Evolutionary conservation across 1,140 invertebrate species (phyloP).

Genomic region (Pseudomyrmex gracilis): DNA sequence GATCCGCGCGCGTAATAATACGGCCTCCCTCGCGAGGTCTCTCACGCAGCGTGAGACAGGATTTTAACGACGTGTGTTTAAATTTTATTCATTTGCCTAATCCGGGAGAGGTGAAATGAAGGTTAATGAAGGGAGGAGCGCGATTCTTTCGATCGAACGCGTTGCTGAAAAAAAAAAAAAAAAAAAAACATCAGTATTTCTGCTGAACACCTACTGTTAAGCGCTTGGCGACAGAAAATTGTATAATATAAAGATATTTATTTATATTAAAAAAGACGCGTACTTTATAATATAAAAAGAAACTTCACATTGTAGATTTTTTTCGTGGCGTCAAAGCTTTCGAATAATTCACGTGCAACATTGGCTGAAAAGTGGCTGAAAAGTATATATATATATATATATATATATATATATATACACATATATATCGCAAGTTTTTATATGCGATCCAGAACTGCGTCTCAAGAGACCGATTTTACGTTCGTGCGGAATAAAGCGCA

Average conservation of each 20-base stretch:
- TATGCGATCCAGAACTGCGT: slow-evolving; percentile 25
- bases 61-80: slow-evolving; percentile 52
- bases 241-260: neutral
- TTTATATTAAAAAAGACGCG: too few species aligned
- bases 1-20: slow-evolving; percentile 49
- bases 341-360: slow-evolving; percentile 40
- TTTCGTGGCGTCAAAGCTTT: neutral
- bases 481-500: slow-evolving; percentile 42
- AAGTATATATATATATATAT: slow-evolving; percentile 7
- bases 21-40: slow-evolving; percentile 42
- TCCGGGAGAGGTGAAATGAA: slow-evolving; percentile 31
- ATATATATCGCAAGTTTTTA: slow-evolving; percentile 18
- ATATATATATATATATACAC: slow-evolving; percentile 7
- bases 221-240: neutral
- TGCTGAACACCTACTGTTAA: neutral
- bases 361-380: slow-evolving; percentile 20
- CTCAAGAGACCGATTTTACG: slow-evolving; percentile 50
- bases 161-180: slow-evolving; percentile 25
- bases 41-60: slow-evolving; percentile 35
- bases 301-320: too few species aligned
- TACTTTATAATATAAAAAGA: too few species aligned
- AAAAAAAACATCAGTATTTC: neutral
- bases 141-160: slow-evolving; percentile 5
- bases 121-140: neutral
- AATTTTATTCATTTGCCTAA: slow-evolving; percentile 52